Evolutionary conservation across 2,888 invertebrate species (phyloP).

Genomic region (Mechanitis mazaeus): DNA sequence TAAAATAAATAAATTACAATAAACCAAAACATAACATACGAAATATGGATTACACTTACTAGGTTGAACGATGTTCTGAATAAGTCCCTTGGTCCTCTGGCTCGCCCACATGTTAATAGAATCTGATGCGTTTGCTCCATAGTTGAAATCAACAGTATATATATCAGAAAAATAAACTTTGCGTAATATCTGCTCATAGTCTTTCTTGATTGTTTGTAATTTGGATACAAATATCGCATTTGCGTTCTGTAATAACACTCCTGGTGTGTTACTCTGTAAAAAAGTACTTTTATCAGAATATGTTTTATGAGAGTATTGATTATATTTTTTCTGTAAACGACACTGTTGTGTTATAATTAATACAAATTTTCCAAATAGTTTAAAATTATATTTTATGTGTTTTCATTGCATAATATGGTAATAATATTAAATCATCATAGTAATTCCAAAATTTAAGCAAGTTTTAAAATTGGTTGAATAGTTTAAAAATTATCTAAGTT

Average conservation of each 20-base stretch:
- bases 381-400: too few relatives aligned
- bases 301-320: too few relatives aligned
- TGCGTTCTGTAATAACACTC: slow-evolving; percentile 56
- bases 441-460: too few relatives aligned
- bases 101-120: slow-evolving; percentile 79
- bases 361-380: too few relatives aligned
- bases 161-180: slow-evolving; percentile 71
- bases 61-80: slow-evolving; percentile 70
- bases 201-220: slow-evolving; percentile 50
- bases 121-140: slow-evolving; percentile 53
- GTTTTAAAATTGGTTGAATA: too few relatives aligned
- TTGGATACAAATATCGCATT: slow-evolving; percentile 71
- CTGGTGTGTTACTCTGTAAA: slow-evolving; percentile 49
- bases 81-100: slow-evolving; percentile 73
- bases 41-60: slow-evolving; percentile 50
- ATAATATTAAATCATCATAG: too few relatives aligned
- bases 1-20: too few relatives aligned
- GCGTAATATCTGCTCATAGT: slow-evolving; percentile 62
- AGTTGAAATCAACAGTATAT: slow-evolving; percentile 66
- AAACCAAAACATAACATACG: too few relatives aligned
- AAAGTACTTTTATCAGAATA: not conserved
- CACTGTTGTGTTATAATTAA: too few relatives aligned
- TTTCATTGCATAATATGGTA: too few relatives aligned
- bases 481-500: too few relatives aligned
- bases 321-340: not conserved